Conservation (phyloP, 1,140 invertebrate genomes). For the Drepana arcuata region DNA sequence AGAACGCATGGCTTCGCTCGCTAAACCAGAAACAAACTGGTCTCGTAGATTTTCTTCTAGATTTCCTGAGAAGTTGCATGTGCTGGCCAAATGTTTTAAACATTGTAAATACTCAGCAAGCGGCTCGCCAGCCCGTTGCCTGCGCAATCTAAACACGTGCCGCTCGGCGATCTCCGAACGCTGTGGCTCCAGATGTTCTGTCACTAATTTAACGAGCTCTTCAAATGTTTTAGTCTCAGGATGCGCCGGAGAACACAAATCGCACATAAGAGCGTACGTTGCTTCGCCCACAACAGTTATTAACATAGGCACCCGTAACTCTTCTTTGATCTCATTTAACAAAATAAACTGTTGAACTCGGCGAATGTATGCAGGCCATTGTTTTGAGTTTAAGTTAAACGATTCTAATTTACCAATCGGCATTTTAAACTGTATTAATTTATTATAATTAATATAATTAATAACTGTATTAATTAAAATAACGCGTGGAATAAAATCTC, state of each 20-base stretch:
- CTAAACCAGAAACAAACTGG: conserved; percentile 11
- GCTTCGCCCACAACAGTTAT: conserved; percentile 22
- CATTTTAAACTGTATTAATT: too few relatives aligned
- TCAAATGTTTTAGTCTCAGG: conserved; percentile 17
- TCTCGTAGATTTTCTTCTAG: conserved; percentile 15
- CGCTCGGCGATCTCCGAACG: conserved; percentile 7
- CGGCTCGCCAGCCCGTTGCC: conserved; percentile 10
- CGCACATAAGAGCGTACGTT: conserved; percentile 22
- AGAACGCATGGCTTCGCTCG: conserved; percentile 9
- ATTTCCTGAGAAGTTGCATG: conserved; percentile 6
- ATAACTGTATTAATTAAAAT: too few relatives aligned
- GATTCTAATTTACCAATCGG: too few relatives aligned
- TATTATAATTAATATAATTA: too few relatives aligned
- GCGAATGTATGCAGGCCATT: not conserved
- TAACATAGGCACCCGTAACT: conserved; percentile 15
- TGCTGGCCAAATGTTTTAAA: conserved; percentile 17
- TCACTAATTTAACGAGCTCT: conserved; percentile 20
- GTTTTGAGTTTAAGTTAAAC: too few relatives aligned
- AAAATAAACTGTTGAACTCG: conserved; percentile 1
- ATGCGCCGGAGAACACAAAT: conserved; percentile 21
- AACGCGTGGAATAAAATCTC: too few relatives aligned
- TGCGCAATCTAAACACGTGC: conserved; percentile 18
- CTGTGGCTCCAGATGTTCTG: conserved; percentile 17
- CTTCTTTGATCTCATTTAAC: conserved; percentile 4
- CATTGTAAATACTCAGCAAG: conserved; percentile 14